These are phyloP conservation scores for Bagarius yarrelli DNA, from an alignment of 2,113 vertebrate genomes.

Conservation along the genomic window DNA sequence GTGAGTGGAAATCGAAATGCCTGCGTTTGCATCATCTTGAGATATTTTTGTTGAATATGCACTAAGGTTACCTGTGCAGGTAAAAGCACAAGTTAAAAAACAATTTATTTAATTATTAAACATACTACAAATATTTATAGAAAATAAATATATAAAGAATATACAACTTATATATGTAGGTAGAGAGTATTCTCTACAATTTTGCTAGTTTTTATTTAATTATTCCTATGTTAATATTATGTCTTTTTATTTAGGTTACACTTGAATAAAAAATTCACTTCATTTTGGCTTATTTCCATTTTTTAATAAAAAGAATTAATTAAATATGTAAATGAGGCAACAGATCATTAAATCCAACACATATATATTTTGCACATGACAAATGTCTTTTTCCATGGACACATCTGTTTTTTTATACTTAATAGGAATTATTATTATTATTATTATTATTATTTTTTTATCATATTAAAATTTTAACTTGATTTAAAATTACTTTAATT, in stretches of 20 bases:
- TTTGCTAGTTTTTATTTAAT: not conserved
- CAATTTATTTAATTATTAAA: not conserved
- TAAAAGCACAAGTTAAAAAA: constrained; percentile 20
- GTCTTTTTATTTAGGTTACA: too few species aligned
- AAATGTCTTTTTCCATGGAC: not conserved
- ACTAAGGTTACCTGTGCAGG: not conserved
- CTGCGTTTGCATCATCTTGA: constrained; percentile 10
- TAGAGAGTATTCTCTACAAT: not conserved
- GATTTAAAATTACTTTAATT: too few species aligned
- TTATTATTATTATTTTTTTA: too few species aligned
- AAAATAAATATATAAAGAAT: not conserved
- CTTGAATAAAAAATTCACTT: too few species aligned
- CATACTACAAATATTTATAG: not conserved
- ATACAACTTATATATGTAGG: not conserved
- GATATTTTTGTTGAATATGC: constrained; percentile 5
- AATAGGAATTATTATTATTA: too few species aligned
- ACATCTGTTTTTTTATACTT: not conserved
- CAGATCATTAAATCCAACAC: not conserved
- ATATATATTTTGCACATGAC: not conserved
- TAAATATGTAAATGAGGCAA: not conserved
- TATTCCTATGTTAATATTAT: too few species aligned
- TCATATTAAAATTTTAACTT: too few species aligned
- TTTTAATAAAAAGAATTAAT: not conserved
- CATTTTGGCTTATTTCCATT: not conserved
- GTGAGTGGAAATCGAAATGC: constrained; percentile 28